A percentile compares a stretch with the other conserved stretches of the same genome.
These are phyloP conservation scores for Drosophila flavopinicola DNA, from an alignment of 2,888 invertebrate species.

Conservation along the genomic window DNA sequence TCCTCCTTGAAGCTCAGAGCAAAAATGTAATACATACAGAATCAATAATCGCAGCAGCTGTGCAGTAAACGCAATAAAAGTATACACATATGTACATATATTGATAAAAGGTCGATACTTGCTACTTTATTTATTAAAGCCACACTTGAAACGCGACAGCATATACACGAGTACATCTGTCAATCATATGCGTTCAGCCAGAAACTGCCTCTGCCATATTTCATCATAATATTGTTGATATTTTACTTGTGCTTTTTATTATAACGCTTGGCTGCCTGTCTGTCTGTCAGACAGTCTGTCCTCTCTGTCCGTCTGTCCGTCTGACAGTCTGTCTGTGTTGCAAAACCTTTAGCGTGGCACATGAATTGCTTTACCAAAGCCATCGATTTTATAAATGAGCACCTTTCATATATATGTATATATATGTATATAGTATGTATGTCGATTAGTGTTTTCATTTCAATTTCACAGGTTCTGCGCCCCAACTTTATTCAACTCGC, in stretches of 20 bases:
- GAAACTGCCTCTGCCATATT: slow-evolving; percentile 22
- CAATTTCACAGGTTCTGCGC: slow-evolving; percentile 18
- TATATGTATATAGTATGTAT: background rate
- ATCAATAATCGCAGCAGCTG: background rate
- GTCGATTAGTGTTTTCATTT: slow-evolving; percentile 39
- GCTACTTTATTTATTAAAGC: slow-evolving; percentile 4
- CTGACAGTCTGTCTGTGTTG: background rate
- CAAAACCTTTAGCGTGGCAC: background rate
- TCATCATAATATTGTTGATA: slow-evolving; percentile 35
- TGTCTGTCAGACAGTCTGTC: background rate
- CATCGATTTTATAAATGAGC: slow-evolving; percentile 39
- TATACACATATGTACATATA: background rate
- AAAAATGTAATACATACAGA: background rate
- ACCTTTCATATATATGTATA: slow-evolving; percentile 7
- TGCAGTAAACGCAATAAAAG: background rate
- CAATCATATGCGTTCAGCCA: slow-evolving; percentile 31
- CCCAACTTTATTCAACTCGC: slow-evolving; percentile 9
- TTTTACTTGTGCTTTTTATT: slow-evolving; percentile 1
- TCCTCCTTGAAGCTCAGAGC: too few species aligned
- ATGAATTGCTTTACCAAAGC: background rate
- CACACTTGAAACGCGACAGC: background rate
- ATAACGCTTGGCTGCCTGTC: background rate
- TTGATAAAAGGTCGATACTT: background rate
- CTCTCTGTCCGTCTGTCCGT: background rate
- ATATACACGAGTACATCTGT: slow-evolving; percentile 21